phyloP scores from a whole-genome alignment of 2,113 vertebrate species.

The Ellobius talpinus region DNA sequence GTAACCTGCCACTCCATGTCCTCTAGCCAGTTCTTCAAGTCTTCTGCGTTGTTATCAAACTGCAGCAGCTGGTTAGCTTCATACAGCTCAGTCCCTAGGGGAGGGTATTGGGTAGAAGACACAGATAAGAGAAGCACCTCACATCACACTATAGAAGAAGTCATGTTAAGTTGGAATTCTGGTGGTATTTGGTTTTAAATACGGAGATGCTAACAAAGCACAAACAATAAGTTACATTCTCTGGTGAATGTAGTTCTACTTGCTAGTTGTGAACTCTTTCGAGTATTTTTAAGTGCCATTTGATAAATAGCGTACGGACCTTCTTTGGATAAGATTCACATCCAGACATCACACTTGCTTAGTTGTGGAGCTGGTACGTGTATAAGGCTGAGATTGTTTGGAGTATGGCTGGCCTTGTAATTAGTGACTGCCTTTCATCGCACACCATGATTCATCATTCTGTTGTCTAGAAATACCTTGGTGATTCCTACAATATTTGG shows the following conservation, averaged over 20 bases:
- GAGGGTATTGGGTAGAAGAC: neutral
- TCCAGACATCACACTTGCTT: neutral
- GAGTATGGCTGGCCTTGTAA: neutral
- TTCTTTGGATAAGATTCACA: slow-evolving; percentile 11
- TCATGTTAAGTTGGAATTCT: neutral
- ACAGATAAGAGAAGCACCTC: neutral
- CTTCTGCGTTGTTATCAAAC: slow-evolving; percentile 78
- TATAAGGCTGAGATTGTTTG: slow-evolving; percentile 2
- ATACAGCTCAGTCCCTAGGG: slow-evolving; percentile 67
- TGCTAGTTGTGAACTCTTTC: neutral
- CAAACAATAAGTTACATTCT: neutral
- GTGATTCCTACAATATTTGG: neutral
- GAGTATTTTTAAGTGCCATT: neutral
- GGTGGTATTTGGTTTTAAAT: neutral
- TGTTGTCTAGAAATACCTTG: neutral
- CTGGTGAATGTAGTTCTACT: neutral
- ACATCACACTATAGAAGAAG: neutral
- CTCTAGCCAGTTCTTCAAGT: slow-evolving; percentile 70
- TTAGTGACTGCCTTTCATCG: neutral
- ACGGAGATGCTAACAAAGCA: neutral
- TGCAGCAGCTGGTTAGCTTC: slow-evolving; percentile 75
- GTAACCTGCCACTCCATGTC: slow-evolving; percentile 59
- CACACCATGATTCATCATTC: neutral
- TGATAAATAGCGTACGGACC: neutral
- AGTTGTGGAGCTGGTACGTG: neutral